Evolutionary conservation across 2,113 vertebrate genomes (phyloP), one percentile per base, ranked within the genome.

Genomic region (Platycercus adscitus): DNA sequence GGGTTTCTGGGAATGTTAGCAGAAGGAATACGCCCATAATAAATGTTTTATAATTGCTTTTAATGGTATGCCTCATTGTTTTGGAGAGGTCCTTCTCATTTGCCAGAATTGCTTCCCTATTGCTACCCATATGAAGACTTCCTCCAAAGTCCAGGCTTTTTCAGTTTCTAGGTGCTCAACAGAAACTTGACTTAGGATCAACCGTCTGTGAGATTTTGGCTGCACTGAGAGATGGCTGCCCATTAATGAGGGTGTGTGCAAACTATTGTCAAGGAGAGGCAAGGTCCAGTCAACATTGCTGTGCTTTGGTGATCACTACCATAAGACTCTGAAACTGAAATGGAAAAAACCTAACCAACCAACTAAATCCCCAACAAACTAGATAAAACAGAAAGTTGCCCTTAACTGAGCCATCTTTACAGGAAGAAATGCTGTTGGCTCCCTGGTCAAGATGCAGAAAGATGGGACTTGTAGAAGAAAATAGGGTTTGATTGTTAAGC

Each of bases 341-440:
- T 31, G 3, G 6, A 26, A 43, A 35, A 70, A 9, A 3, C 1
- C 13, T 12, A 3, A 4, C 5, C 1, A 7, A n/a, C 43, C 29
- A n/a, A 5, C 1, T 25, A 39, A 58, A 35, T 26, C 4, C 31
- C 31, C 39, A 63, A 10, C 17, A 28, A 63, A 28, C 7, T 6
- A 24, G 20, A 35, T n/a, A 14, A 60, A 29, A 0, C 15, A 28
- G 47, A 39, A 43, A 1, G 2, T 11, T 81, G 10, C 17, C 47
- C 23, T 93, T 84, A 75, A 23, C 7, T 50, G 8, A 39, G 31
- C 1, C 15, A 64, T 0, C 9, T 72, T 64, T 33, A 24, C 49
- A 79, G 21, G 14, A 4, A 83, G 43, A 43, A 78, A 23, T 71
- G 8, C 13, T 43, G 7, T 9, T 58, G 11, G 5, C 3, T 91